Evolutionary conservation across 2,888 invertebrate species (phyloP).

Genomic region (Lasioglossum zephyrum): DNA sequence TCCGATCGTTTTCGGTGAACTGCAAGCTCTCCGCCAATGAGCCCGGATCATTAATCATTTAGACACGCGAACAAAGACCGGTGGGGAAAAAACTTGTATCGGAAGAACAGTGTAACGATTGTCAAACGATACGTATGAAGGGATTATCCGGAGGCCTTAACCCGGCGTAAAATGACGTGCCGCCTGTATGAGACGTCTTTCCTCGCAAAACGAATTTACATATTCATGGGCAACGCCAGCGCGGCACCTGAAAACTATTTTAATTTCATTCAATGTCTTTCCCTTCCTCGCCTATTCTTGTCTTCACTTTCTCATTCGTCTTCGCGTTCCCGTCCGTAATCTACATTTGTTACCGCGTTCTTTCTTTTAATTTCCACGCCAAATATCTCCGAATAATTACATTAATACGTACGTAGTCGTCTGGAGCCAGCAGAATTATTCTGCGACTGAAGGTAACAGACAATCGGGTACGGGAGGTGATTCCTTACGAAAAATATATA

Average conservation of each 20-base stretch:
- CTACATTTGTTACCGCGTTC: neutral
- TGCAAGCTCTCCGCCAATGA: slow-evolving; percentile 27
- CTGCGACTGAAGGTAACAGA: neutral
- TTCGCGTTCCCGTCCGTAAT: slow-evolving; percentile 21
- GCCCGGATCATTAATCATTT: slow-evolving; percentile 53
- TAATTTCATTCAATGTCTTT: slow-evolving; percentile 68
- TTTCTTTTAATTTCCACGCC: slow-evolving; percentile 7
- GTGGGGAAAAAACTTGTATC: slow-evolving; percentile 51
- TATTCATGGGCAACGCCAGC: slow-evolving; percentile 72
- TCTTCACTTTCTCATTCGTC: slow-evolving; percentile 47
- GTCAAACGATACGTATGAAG: slow-evolving; percentile 60
- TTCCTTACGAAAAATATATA: too few relatives aligned
- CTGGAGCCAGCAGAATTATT: neutral
- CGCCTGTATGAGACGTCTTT: slow-evolving; percentile 68
- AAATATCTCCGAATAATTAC: neutral
- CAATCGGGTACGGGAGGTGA: too few relatives aligned
- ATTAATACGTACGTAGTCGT: neutral
- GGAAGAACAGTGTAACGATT: slow-evolving; percentile 54
- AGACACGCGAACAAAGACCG: slow-evolving; percentile 40
- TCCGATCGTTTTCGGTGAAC: slow-evolving; percentile 29
- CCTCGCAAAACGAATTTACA: slow-evolving; percentile 77
- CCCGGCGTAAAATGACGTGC: slow-evolving; percentile 69
- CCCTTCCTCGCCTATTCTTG: slow-evolving; percentile 21
- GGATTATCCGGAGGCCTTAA: slow-evolving; percentile 67
- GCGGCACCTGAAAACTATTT: slow-evolving; percentile 68